Conservation (phyloP, 2,888 invertebrate species). For the Epinotia nisella region DNA sequence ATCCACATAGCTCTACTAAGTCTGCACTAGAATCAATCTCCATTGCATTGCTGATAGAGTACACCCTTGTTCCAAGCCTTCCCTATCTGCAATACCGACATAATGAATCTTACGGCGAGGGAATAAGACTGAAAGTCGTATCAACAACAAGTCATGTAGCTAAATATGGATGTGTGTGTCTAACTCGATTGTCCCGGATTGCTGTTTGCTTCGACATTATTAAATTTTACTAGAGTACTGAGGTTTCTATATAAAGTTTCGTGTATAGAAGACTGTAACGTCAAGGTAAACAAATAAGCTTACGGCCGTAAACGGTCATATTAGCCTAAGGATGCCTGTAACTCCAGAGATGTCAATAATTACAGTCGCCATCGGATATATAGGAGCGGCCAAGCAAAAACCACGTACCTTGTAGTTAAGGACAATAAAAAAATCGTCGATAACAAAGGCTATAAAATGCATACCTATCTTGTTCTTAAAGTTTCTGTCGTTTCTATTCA, state of each 20-base stretch:
- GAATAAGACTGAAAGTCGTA: not conserved
- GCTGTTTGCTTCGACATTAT: conserved; percentile 34
- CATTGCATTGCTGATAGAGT: not conserved
- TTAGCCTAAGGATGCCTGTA: no score
- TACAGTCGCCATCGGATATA: no score
- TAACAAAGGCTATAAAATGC: not conserved
- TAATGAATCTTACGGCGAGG: not conserved
- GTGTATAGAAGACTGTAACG: not conserved
- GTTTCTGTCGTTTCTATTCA: no score
- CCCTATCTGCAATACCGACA: not conserved
- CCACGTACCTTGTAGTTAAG: no score
- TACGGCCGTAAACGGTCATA: no score
- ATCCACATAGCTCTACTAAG: not conserved
- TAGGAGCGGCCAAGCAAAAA: no score
- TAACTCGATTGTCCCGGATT: conserved; percentile 36
- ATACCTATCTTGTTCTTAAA: not conserved
- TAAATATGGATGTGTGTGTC: conserved; percentile 14
- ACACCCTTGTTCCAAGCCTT: not conserved
- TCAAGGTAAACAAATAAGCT: no score
- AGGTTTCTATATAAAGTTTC: not conserved
- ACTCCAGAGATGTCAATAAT: no score
- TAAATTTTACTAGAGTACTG: conserved; percentile 29
- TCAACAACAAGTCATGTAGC: not conserved
- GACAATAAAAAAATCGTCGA: no score
- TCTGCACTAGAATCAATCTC: conserved; percentile 23